Evolutionary conservation across 2,113 vertebrate genomes (phyloP).

Genomic region (Mormoops blainvillei): DNA sequence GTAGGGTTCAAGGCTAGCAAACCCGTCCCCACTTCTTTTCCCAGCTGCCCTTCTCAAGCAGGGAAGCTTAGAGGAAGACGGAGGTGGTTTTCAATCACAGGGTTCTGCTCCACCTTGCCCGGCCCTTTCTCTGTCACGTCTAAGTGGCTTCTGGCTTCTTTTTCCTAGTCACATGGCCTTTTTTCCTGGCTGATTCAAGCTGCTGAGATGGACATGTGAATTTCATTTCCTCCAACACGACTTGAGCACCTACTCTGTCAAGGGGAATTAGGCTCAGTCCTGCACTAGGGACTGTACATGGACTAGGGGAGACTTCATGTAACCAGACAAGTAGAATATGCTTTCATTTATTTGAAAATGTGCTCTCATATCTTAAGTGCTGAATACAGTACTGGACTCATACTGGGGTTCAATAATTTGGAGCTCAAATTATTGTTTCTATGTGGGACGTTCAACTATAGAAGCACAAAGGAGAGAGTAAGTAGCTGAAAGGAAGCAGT

Average conservation of each 20-base stretch:
- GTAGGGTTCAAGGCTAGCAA: not conserved
- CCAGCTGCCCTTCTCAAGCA: not conserved
- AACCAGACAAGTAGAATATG: not conserved
- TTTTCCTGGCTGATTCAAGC: not conserved
- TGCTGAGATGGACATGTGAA: not conserved
- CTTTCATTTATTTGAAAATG: not conserved
- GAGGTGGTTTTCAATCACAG: not conserved
- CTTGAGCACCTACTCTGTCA: not conserved
- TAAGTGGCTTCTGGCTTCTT: not conserved
- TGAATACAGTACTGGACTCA: not conserved
- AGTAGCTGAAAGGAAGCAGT: not conserved
- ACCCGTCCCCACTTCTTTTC: too few species aligned
- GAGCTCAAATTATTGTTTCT: not conserved
- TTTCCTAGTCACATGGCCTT: not conserved
- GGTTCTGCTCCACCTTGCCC: not conserved
- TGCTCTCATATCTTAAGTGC: not conserved
- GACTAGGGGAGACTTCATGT: fast-evolving
- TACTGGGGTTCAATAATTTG: fast-evolving
- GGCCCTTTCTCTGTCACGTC: not conserved
- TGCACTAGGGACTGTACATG: not conserved
- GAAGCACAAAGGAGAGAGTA: not conserved
- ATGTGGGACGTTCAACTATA: not conserved
- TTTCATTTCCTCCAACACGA: not conserved
- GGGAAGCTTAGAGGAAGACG: not conserved
- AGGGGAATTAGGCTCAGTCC: not conserved